Base-by-base conservation (phyloP, 2,888 invertebrate species). In the Xestia rhomboidea region DNA sequence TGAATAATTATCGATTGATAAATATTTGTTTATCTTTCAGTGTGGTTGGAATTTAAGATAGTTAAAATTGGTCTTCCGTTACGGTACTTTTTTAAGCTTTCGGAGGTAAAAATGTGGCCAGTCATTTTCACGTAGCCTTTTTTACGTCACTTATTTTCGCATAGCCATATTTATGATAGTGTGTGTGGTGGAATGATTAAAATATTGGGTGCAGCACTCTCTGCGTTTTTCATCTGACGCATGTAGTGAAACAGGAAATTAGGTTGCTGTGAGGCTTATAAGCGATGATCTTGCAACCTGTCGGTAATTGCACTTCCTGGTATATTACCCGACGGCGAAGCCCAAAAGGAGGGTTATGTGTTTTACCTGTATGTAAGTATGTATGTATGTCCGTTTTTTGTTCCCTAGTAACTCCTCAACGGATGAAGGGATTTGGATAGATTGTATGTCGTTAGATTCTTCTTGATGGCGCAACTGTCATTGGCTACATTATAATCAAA, bases 181-280 rank as follows among this genome's bases (percentile, higher is more conserved):
- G 8, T 38, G 18, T 64, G 64, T 60, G 73, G 70, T 34, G 73
- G 68, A 21, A 27, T 84, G 49, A 70, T 79, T 68, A 70, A 83
- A 84, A 84, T 72, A 84, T 83, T 66, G 81, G 68, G 73, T 68
- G 79, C 67, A 57, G 82, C 21, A 81, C 49, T 64, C 68, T 44
- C 77, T 30, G 76, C 34, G 21, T 62, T 75, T 80, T 81, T 72
- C 18, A 81, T 84, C 13, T 51, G 54, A 72, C 71, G 38, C 62
- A 51, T 81, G 49, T 44, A 72, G 70, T 66, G 54, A 71, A 80
- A 71, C 46, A 64, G 34, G 49, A 66, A 80, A 69, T 74, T 75
- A 60, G 82, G 84, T 75, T 71, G 66, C 8, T 49, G 73, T 44
- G 68, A 27, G 49, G 63, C 49, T 84, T 68, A 49, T 46, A 57